These are phyloP conservation scores for Pocillopora damicornis DNA, from an alignment of 64 coral and sea anemone genomes.

Conservation along the genomic window DNA sequence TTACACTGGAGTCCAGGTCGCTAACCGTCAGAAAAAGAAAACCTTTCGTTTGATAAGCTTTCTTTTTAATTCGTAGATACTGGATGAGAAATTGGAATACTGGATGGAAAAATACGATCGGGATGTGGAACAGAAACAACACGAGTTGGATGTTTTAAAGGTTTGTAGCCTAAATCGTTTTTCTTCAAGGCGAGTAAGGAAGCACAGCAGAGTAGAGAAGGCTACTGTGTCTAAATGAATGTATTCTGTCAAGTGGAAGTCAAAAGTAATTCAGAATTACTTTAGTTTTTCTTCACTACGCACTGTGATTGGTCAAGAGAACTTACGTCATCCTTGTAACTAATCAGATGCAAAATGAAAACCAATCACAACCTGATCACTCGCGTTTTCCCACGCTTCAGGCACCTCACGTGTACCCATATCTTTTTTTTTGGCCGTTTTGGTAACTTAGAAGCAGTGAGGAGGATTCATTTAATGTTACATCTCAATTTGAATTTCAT, in stretches of 20 bases:
- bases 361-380: too few relatives aligned
- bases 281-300: too few relatives aligned
- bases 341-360: too few relatives aligned
- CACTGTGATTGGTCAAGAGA: too few relatives aligned
- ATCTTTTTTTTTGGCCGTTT: background rate
- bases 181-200: too few relatives aligned
- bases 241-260: too few relatives aligned
- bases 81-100: conserved; percentile 98
- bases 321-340: background rate
- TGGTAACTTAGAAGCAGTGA: background rate
- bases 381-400: too few relatives aligned
- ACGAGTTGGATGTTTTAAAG: conserved; percentile 97
- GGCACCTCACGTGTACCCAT: background rate
- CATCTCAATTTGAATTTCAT: background rate
- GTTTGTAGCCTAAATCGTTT: conserved; percentile 16
- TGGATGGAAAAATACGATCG: conserved; percentile 99
- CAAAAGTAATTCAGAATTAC: too few relatives aligned
- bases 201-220: too few relatives aligned
- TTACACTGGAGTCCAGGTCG: background rate
- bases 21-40: background rate
- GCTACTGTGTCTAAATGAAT: too few relatives aligned
- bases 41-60: background rate
- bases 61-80: conserved; percentile 52
- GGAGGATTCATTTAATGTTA: background rate
- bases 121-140: conserved; percentile 98